These are phyloP conservation scores for Adelges cooleyi DNA, from an alignment of 1,140 invertebrate genomes.

Conservation along the genomic window DNA sequence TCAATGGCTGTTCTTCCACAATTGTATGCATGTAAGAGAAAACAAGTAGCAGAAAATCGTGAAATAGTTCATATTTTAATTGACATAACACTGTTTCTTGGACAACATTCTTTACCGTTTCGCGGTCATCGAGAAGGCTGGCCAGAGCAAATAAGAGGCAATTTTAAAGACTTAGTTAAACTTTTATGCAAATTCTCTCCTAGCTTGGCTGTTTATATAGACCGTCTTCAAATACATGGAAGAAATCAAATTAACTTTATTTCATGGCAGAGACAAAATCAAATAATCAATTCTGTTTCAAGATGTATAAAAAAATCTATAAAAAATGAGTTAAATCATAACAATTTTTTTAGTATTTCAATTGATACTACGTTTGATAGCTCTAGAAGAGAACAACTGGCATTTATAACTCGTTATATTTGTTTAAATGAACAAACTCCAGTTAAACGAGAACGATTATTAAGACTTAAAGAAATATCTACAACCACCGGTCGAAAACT, in stretches of 20 bases:
- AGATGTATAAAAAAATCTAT: neutral
- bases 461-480: neutral
- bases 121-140: neutral
- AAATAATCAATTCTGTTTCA: neutral
- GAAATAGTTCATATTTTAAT: neutral
- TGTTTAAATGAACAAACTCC: neutral
- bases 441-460: neutral
- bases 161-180: no score
- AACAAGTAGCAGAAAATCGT: no score
- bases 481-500: neutral
- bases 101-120: neutral
- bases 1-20: neutral
- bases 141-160: neutral
- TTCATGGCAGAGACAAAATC: neutral
- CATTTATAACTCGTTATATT: neutral
- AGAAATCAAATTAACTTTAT: neutral
- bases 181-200: neutral
- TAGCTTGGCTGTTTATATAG: neutral
- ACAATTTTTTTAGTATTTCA: neutral
- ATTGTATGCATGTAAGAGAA: no score
- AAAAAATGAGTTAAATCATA: neutral
- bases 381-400: neutral
- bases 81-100: neutral
- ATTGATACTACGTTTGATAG: neutral
- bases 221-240: neutral